Percentiles rank a stretch among this genome's conserved stretches.
These are phyloP conservation scores for Eremobia ochroleuca DNA, from an alignment of 2,888 invertebrate genomes.

Conservation along the genomic window DNA sequence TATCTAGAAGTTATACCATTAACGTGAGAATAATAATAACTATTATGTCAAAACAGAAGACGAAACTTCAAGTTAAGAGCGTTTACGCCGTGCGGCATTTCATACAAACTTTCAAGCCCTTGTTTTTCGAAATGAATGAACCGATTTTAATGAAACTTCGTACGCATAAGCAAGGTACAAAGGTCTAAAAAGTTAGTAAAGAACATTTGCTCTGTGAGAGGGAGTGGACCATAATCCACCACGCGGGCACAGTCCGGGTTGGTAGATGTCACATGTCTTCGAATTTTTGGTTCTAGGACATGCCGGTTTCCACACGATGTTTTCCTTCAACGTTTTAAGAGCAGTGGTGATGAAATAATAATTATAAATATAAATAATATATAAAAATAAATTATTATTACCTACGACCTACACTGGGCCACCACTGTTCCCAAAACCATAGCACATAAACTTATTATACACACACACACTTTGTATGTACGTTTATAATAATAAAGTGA, in stretches of 20 bases:
- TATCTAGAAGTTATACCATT: background rate
- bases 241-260: background rate
- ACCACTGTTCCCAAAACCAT: background rate
- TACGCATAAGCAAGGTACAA: too few species aligned
- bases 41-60: background rate
- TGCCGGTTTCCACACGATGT: background rate
- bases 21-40: background rate
- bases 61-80: background rate
- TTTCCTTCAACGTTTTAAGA: background rate
- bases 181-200: too few species aligned
- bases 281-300: background rate
- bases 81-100: too few species aligned
- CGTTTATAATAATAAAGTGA: slow-evolving; percentile 3
- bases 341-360: background rate
- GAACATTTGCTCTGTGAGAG: too few species aligned
- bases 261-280: background rate
- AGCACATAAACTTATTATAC: slow-evolving; percentile 2
- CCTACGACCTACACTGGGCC: too few species aligned
- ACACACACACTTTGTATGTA: background rate
- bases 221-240: background rate
- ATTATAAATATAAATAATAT: too few species aligned
- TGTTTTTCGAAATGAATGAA: too few species aligned
- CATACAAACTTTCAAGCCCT: too few species aligned
- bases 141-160: too few species aligned
- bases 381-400: too few species aligned